Base-by-base conservation (phyloP, 2,888 invertebrate species). In the Macrosoma leucophasiata region DNA sequence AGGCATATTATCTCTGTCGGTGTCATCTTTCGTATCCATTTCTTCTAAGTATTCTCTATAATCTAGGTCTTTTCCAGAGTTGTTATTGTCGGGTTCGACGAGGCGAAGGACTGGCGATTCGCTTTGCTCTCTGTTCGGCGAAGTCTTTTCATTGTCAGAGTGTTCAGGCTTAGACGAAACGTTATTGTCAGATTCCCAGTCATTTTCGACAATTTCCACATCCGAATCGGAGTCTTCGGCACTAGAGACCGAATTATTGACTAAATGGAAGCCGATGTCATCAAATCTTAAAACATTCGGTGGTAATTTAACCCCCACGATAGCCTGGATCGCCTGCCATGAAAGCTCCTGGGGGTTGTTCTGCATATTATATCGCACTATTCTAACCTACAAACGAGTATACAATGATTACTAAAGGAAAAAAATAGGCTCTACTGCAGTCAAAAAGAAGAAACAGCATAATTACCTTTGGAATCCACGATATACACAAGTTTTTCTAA, bases 331-430 rank as follows among this genome's bases (percentile, higher is more conserved):
- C 69, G 84, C 85, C 72, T 85, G 84, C 85, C 85, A 85, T 79
- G 85, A 85, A 76, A 85, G 85, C 81, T 85, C 81, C 75, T 84
- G 85, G 79, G 84, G 84, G 84, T 84, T 84, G 81, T 78, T 84
- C 84, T 85, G 85, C 85, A 85, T 84, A 81, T 79, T 84, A 81
- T 71, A 76, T 78, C 75, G 84, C 68, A 78, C 84, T 81, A 85
- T 66, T 81, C 68, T 85, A 85, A 85, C 84, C 84, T 85, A 84
- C 69, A 85, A 84, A 85, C 66, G 77, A 78, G 70, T 71, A 69
- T 74, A 62, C 52, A 69, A 56, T 62, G 60, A 75, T 82, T 82
- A 84, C 72, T 67, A 61, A 50, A 29, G 41, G 27, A 39, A 43
- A 49, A 43, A 43, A 41, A 40, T 38, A 45, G 39, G 32, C 29